Evolutionary conservation across 2,888 invertebrate genomes (phyloP), one percentile per base, ranked within the genome.

Genomic region (Reticulitermes lucifugus): DNA sequence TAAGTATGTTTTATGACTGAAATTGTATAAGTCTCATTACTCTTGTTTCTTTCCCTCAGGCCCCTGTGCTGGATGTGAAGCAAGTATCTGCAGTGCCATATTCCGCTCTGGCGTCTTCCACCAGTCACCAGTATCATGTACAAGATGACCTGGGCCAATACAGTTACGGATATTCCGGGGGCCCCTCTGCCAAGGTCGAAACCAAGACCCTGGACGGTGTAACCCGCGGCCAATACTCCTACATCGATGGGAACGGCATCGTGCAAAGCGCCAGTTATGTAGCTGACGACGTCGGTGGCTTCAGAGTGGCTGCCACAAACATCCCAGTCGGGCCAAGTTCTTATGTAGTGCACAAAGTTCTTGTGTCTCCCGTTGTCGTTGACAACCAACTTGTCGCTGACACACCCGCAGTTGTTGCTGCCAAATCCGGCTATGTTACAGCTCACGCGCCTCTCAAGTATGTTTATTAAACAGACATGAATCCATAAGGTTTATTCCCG

Each of bases 111-210:
- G 88, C 88, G 65, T 86, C 86, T 51, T 5, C 55, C n/a, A 79
- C 85, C 43, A 65, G 79, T 46, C 59, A 79, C 88, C 90, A 90
- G 88, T 94, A 92, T 88, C 93, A 94, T 89, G 91, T 93, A 80
- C 94, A 94, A 90, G 93, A 94, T 89, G 92, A 91, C 79, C 90
- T 92, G 55, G 93, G 93, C 14, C 92, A 92, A 88, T 93, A 93
- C 89, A 91, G 92, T 86, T 93, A 93, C 89, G 94, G 94, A 46
- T 95, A 95, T 85, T 87, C 88, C 83, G 88, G 88, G 81, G 88
- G 88, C n/a, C 86, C 87, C 41, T 88, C 89, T 73, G 87, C 89
- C 86, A 90, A 90, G 86, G 86, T 88, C 51, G 92, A 92, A 87
- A 87, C 90, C 79, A 89, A 91, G 86, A 89, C 90, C 21, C 88